phyloP scores from a whole-genome alignment of 2,113 vertebrate genomes.

The Amazona guildingii region DNA sequence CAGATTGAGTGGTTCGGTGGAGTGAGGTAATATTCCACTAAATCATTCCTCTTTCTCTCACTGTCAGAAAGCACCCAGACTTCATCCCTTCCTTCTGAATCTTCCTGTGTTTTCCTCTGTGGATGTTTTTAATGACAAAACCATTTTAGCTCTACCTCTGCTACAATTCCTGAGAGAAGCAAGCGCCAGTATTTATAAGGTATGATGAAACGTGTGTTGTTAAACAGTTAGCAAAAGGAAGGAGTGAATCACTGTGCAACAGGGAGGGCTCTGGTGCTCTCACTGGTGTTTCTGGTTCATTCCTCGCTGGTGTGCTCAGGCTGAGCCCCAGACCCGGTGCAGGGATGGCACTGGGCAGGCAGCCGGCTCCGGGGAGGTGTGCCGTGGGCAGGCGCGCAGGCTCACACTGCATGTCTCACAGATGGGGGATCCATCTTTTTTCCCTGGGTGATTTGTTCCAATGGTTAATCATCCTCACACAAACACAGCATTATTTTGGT shows the following conservation, averaged over 20 bases:
- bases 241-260: background rate
- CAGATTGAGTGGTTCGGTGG: constrained; percentile 51
- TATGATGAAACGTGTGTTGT: background rate
- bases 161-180: background rate
- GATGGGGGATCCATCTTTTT: constrained; percentile 10
- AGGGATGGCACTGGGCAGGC: background rate
- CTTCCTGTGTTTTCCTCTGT: background rate
- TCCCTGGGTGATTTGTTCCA: constrained; percentile 33
- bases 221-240: background rate
- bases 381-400: background rate
- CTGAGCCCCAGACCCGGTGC: accelerated
- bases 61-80: constrained; percentile 40
- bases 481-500: background rate
- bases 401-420: background rate
- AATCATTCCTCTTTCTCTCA: constrained; percentile 42
- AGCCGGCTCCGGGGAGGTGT: background rate
- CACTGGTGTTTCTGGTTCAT: background rate
- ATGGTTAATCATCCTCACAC: constrained; percentile 51
- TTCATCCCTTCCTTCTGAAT: constrained; percentile 7
- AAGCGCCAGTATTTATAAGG: background rate
- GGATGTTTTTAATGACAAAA: constrained; percentile 33
- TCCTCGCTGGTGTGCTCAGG: background rate
- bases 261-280: background rate
- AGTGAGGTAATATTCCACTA: constrained; percentile 64
- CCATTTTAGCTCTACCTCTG: constrained; percentile 27